Evolutionary conservation across 2,797 vertebrate species (phyloP).

Genomic region (Brotula barbata): DNA sequence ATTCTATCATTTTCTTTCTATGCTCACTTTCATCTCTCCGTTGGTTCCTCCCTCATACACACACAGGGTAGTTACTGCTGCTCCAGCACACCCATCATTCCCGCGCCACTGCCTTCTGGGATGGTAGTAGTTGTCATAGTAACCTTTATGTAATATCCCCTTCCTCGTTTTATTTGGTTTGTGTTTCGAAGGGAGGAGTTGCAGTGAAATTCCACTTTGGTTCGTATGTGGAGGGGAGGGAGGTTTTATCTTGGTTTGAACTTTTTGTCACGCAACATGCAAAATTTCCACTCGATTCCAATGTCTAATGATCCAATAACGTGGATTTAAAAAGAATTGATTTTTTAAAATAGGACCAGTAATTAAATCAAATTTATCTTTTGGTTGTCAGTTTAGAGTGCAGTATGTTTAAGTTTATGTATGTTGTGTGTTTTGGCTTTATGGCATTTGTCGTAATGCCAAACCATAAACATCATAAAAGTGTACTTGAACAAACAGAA

Average conservation of each 20-base stretch:
- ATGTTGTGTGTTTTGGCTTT: not conserved
- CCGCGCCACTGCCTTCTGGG: constrained; percentile 60
- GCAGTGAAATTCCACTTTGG: constrained; percentile 63
- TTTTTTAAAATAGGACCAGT: too few relatives aligned
- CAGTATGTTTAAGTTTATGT: too few relatives aligned
- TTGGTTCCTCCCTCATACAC: constrained; percentile 24
- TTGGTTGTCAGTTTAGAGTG: too few relatives aligned
- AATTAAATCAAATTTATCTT: too few relatives aligned
- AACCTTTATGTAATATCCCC: constrained; percentile 55
- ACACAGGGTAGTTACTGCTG: constrained; percentile 57
- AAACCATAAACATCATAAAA: too few relatives aligned
- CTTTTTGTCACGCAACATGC: too few relatives aligned
- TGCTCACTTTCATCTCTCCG: not conserved
- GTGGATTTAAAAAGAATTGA: too few relatives aligned
- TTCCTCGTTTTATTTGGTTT: constrained; percentile 37
- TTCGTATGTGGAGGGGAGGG: not conserved
- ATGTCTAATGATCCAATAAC: not conserved
- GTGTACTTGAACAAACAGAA: too few relatives aligned
- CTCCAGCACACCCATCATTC: constrained; percentile 48
- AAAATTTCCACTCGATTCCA: not conserved
- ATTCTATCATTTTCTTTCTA: too few relatives aligned
- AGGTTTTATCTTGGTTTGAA: not conserved
- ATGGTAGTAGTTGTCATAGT: constrained; percentile 51
- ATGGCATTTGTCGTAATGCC: not conserved
- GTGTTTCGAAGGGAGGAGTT: constrained; percentile 48